phyloP scores from a whole-genome alignment of 2,797 vertebrate genomes.

The Esox masquinongy region DNA sequence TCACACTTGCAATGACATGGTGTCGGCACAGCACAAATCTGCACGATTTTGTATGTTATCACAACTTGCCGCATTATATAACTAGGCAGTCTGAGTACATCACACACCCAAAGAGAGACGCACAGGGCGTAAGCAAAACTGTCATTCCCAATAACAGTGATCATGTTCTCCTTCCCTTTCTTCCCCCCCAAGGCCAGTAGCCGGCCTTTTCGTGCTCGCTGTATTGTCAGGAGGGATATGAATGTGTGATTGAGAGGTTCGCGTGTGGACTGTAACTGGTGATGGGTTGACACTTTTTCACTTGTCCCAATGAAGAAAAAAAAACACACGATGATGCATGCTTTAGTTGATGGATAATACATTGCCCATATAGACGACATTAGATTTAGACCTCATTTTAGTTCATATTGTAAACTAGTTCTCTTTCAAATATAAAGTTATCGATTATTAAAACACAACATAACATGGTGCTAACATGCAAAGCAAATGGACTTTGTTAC shows the following conservation, averaged over 20 bases:
- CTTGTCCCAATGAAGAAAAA: background rate
- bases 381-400: background rate
- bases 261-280: background rate
- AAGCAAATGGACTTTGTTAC: background rate
- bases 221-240: constrained; percentile 28
- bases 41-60: constrained; percentile 26
- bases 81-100: constrained; percentile 25
- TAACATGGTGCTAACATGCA: background rate
- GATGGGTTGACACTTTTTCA: background rate
- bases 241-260: constrained; percentile 15
- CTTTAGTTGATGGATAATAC: background rate
- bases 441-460: background rate
- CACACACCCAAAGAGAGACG: constrained; percentile 32
- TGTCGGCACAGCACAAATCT: constrained; percentile 11
- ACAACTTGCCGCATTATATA: constrained; percentile 49
- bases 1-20: background rate
- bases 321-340: background rate
- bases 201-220: constrained; percentile 17
- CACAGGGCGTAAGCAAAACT: constrained; percentile 42
- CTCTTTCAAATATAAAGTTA: background rate
- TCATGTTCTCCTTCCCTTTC: constrained; percentile 31
- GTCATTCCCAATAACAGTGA: constrained; percentile 52
- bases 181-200: constrained; percentile 30
- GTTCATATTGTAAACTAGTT: background rate
- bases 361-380: background rate